Evolutionary conservation across 2,888 invertebrate species (phyloP), one percentile per base, ranked within the genome.

Genomic region (Hedychridium roseum): DNA sequence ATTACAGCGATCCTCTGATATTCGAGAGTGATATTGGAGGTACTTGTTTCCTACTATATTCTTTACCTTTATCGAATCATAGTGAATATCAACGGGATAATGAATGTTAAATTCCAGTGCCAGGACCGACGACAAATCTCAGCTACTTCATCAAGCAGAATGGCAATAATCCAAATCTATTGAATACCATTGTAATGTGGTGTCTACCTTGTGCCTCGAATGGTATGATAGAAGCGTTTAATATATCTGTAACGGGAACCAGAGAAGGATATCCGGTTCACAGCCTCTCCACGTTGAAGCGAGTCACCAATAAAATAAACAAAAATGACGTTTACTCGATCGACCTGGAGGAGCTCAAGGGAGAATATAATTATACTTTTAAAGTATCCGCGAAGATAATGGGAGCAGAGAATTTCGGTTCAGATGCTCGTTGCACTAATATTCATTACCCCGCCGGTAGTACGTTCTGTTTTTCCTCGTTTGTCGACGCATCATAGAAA

Each of bases 401-500:
- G 1, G 57, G 51, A 2, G 55, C 62, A 27, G 41, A 47, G 4
- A 40, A 43, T 2, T 48, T 57, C 5, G 73, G 72, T 12, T 40
- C 42, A n/a, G 11, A 47, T 1, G 43, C 58, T 12, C 41, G 27
- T 32, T 30, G 48, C 12, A 41, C 16, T 5, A 40, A 7, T 11
- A 17, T 65, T 4, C 2, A 32, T 12, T 76, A 66, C 51, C 77
- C 77, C 12, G 67, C 76, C 41, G 76, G 73, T 47, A 70, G 77
- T 77, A 60, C 58, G 73, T 60, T n/a, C n/a, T n/a, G n/a, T n/a
- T n/a, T n/a, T n/a, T n/a, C n/a, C n/a, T n/a, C n/a, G n/a, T n/a
- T n/a, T n/a, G n/a, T n/a, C n/a, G n/a, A n/a, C n/a, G n/a, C n/a
- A n/a, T n/a, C n/a, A n/a, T n/a, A n/a, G n/a, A n/a, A n/a, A n/a